Conservation (phyloP, 2,888 invertebrate genomes). For the Nebria salina region DNA sequence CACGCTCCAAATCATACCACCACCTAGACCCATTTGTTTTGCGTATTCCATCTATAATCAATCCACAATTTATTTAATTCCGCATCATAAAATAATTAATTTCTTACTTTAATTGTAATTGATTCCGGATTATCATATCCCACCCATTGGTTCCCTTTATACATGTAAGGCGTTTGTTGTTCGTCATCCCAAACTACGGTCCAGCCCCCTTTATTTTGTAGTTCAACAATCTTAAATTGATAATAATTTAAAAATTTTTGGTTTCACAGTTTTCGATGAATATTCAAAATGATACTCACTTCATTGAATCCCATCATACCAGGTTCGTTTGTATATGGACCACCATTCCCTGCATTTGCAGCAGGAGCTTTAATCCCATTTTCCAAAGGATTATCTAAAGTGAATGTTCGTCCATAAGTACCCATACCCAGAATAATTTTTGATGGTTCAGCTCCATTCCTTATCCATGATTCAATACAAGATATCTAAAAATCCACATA, state of each 20-base stretch:
- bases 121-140: constrained; percentile 61
- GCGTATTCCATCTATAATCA: constrained; percentile 53
- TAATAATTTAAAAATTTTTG: not conserved
- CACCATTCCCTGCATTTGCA: constrained; percentile 69
- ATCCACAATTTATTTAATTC: not conserved
- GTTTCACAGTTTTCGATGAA: no score
- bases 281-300: constrained; percentile 56
- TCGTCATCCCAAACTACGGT: constrained; percentile 56
- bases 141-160: constrained; percentile 59
- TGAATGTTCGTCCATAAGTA: constrained; percentile 76
- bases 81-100: no score
- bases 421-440: constrained; percentile 78
- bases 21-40: constrained; percentile 56
- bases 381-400: constrained; percentile 62
- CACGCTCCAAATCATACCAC: constrained; percentile 62
- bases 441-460: constrained; percentile 66
- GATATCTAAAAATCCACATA: constrained; percentile 57
- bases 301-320: constrained; percentile 80
- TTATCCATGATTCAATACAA: constrained; percentile 66
- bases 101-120: constrained; percentile 57
- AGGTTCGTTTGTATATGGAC: constrained; percentile 70
- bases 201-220: constrained; percentile 54
- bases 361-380: constrained; percentile 68
- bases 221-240: constrained; percentile 56
- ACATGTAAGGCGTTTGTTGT: constrained; percentile 62